Evolutionary conservation across 2,888 invertebrate species (phyloP), one percentile per base, ranked within the genome.

Genomic region (Phanerotoma sp.): DNA sequence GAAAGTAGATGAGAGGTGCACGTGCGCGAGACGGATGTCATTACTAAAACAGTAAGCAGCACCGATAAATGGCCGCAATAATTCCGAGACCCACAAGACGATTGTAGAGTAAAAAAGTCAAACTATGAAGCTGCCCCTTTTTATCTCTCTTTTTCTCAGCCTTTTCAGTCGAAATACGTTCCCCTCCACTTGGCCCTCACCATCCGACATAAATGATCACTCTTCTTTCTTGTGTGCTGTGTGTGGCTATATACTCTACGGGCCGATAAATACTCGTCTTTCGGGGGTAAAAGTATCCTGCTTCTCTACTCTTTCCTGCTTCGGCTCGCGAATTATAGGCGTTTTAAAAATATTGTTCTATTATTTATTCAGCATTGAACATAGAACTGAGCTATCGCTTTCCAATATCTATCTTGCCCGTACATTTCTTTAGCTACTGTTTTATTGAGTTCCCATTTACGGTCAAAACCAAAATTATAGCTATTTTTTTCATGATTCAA

Each of bases 261-360:
- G 77, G 70, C 75, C 77, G 74, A 77, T 77, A 76, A 77, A 77
- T 77, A 77, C 72, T 62, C 68, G 67, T 69, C 67, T 70, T 68
- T 68, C 59, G 30, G 58, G 42, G 38, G n/a, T n/a, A 32, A 50
- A 50, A 38, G 48, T 28, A 32, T 45, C 18, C 15, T 15, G 16
- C 10, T 22, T 20, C 47, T 41, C 41, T 28, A 38, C 30, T 53
- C 57, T 35, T 44, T 48, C 30, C 49, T 49, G 52, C 55, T 44
- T 44, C 46, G 30, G 61, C 60, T 62, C 67, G 61, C 74, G 75
- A 77, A 77, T 76, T 77, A 76, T 75, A 74, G 75, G 73, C 76
- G 77, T 77, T 77, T 77, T 76, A 77, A 77, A 76, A 77, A 75
- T 76, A 77, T 77, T 76, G 76, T 77, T 70, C 68, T 73, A 74